Evolutionary conservation across 30 jellyfish, hydroid and myxozoan species (phyloP), one percentile per base, ranked within the genome.

Genomic region (Hydractinia symbiolongicarpus): DNA sequence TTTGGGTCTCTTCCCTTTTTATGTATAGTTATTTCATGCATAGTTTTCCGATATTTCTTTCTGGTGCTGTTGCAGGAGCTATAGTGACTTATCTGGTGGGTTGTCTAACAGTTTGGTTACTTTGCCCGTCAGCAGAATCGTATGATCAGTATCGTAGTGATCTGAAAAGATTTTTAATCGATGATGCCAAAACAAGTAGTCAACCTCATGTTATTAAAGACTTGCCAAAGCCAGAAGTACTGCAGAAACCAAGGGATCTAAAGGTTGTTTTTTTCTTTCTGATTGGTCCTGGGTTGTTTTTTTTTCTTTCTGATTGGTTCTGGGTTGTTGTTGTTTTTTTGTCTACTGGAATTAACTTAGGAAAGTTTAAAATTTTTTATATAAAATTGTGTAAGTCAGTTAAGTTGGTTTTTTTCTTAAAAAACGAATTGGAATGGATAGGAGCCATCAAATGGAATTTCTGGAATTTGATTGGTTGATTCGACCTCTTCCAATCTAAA

Each of bases 91-190:
- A 94, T 75, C 84, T 94, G 40, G 60, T 61, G 66, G 93, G 99
- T 13, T 94, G 99, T 40, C 76, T 88, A 5, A 73, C 83, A 5
- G 77, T 88, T 6, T 82, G 96, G 96, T 75, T 83, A 57, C 77
- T 94, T 52, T 88, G 99, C 80, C 96, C 99, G 6, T 94, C 99
- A 19, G 96, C 88, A 21, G 95, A 85, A 55, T 82, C 95, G 10
- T 60, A 76, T 57, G 88, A 88, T 71, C 95, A 88, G 56, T 94
- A 94, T 71, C 82, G 78, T 54, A 60, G 69, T 14, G 99, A 94
- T 50, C 55, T 94, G 60, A 88, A 88, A 74, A 55, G 72, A 54
- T 84, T 78, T 58, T 50, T 87, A 17, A 82, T 62, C 62, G 95
- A 88, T 53, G 85, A 77, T 64, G 90, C 64, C 49, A 72, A 53